Evolutionary conservation across 1,140 invertebrate species (phyloP).

Genomic region (Polyergus mexicanus): DNA sequence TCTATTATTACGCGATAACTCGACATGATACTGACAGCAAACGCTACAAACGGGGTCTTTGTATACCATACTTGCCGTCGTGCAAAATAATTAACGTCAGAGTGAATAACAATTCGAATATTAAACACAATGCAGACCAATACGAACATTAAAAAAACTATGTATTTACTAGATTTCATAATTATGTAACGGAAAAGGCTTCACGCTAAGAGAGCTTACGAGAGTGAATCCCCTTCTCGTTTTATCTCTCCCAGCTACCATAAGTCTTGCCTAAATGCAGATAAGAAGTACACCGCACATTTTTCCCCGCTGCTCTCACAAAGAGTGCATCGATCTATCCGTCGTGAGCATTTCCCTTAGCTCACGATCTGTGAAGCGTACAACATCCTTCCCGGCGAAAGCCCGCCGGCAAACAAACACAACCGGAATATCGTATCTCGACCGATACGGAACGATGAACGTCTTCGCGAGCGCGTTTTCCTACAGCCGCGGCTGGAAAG

Average conservation of each 20-base stretch:
- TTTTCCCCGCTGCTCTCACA: neutral
- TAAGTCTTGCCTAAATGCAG: neutral
- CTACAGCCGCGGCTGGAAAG: neutral
- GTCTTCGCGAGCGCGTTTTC: conserved; percentile 14
- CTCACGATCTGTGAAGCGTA: neutral
- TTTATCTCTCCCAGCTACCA: neutral
- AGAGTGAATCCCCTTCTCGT: neutral
- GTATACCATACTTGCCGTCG: conserved; percentile 55
- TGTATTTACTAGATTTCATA: conserved; percentile 24
- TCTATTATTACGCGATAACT: conserved; percentile 46
- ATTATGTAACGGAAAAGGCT: conserved; percentile 11
- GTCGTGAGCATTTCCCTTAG: neutral
- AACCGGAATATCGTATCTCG: conserved; percentile 20
- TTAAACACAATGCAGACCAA: conserved; percentile 45
- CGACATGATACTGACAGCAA: conserved; percentile 6
- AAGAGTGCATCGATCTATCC: conserved; percentile 4
- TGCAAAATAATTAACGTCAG: conserved; percentile 59
- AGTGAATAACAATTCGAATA: conserved; percentile 35
- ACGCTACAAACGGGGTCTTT: conserved; percentile 1
- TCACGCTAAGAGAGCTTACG: neutral
- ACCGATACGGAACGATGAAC: neutral
- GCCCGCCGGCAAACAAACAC: conserved; percentile 8
- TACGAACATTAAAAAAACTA: neutral
- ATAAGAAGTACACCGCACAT: neutral
- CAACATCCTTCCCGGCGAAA: conserved; percentile 21